These are phyloP conservation scores for Nomada fabriciana DNA, from an alignment of 2,888 invertebrate species.

Conservation along the genomic window DNA sequence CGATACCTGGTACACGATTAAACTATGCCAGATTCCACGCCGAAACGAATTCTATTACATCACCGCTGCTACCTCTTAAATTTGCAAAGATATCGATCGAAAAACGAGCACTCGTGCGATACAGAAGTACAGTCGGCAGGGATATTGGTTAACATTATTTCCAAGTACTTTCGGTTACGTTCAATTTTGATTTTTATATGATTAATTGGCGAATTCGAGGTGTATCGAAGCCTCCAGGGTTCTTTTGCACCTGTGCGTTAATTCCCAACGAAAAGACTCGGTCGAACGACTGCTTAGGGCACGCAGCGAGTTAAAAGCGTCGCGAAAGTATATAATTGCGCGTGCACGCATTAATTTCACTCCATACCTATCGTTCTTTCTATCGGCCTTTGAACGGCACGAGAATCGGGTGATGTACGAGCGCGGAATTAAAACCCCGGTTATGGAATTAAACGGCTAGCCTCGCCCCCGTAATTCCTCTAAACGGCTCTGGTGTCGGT, in stretches of 20 bases:
- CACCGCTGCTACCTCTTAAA: background rate
- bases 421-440: conserved; percentile 53
- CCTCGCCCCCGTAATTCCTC: conserved; percentile 11
- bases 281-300: conserved; percentile 45
- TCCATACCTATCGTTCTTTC: conserved; percentile 10
- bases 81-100: too few relatives aligned
- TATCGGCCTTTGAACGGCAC: conserved; percentile 65
- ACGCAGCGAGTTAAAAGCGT: conserved; percentile 45
- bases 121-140: too few relatives aligned
- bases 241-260: background rate
- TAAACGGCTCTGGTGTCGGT: conserved; percentile 23
- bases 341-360: conserved; percentile 60
- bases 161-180: too few relatives aligned
- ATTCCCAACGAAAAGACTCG: conserved; percentile 16
- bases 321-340: conserved; percentile 53
- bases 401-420: conserved; percentile 53
- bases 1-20: conserved; percentile 23
- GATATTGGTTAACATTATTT: too few relatives aligned
- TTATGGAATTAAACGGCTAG: conserved; percentile 57
- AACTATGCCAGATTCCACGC: background rate
- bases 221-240: too few relatives aligned
- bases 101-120: too few relatives aligned
- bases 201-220: too few relatives aligned
- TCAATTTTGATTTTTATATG: too few relatives aligned
- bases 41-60: background rate